Percentiles rank a stretch among this genome's conserved stretches.
Evolutionary conservation across 2,113 vertebrate species (phyloP).

Genomic region (Coturnix japonica): DNA sequence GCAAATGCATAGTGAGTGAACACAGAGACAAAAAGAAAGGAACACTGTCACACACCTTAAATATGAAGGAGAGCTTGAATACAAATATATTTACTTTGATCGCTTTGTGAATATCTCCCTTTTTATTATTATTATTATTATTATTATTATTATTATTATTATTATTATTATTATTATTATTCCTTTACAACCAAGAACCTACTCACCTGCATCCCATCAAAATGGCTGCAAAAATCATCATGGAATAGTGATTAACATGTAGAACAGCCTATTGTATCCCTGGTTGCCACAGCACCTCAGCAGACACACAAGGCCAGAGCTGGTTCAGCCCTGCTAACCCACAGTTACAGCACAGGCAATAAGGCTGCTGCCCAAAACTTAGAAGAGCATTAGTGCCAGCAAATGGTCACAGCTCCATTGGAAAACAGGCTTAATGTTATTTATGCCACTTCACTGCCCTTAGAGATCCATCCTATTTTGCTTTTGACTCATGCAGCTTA

Average conservation of each 20-base stretch:
- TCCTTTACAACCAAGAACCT: neutral
- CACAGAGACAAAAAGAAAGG: neutral
- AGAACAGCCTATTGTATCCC: neutral
- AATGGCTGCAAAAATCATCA: neutral
- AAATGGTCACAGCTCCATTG: neutral
- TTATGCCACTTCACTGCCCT: neutral
- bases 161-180: neutral
- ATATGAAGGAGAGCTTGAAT: neutral
- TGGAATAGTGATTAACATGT: neutral
- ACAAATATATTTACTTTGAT: neutral
- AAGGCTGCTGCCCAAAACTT: neutral
- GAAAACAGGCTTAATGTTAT: neutral
- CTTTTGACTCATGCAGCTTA: neutral
- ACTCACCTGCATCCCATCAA: neutral
- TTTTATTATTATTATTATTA: neutral
- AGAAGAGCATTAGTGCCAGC: neutral
- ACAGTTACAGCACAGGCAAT: accelerated
- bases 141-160: neutral
- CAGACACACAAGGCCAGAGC: neutral
- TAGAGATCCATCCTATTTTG: neutral
- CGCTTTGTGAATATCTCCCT: neutral
- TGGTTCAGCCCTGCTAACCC: neutral
- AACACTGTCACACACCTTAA: neutral
- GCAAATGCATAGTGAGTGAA: neutral
- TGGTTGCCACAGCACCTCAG: neutral